Evolutionary conservation across 2,797 vertebrate species (phyloP).

Genomic region (Tapera naevia): DNA sequence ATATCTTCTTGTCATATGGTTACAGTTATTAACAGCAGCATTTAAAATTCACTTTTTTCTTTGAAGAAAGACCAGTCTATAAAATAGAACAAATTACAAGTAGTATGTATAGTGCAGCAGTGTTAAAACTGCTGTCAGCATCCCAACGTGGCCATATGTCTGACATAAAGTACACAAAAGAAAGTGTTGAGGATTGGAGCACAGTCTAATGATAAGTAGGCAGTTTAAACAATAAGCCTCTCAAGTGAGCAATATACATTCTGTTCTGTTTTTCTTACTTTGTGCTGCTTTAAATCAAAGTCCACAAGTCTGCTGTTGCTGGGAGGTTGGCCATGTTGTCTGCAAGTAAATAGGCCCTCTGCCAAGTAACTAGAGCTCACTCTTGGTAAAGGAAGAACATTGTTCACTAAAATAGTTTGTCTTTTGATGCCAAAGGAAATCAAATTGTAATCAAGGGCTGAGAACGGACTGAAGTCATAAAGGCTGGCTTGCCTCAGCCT

Average conservation of each 20-base stretch:
- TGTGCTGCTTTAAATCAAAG: slow-evolving; percentile 58
- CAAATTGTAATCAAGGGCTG: slow-evolving; percentile 85
- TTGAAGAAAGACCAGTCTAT: not conserved
- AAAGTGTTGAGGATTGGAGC: slow-evolving; percentile 37
- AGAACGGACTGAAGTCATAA: slow-evolving; percentile 87
- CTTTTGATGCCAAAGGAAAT: slow-evolving; percentile 86
- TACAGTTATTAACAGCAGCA: slow-evolving; percentile 26
- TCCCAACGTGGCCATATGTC: slow-evolving; percentile 48
- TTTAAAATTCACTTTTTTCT: slow-evolving; percentile 50
- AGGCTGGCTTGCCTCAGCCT: slow-evolving; percentile 75
- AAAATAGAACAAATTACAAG: slow-evolving; percentile 33
- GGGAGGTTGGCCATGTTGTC: slow-evolving; percentile 63
- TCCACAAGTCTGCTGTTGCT: slow-evolving; percentile 49
- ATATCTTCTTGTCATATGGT: not conserved
- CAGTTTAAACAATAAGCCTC: slow-evolving; percentile 25
- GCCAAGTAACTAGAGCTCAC: slow-evolving; percentile 74
- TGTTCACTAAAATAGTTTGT: slow-evolving; percentile 86
- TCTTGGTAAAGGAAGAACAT: slow-evolving; percentile 83
- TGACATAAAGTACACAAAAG: slow-evolving; percentile 54
- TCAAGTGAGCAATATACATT: slow-evolving; percentile 53
- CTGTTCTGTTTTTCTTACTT: slow-evolving; percentile 56
- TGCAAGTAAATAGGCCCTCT: slow-evolving; percentile 65
- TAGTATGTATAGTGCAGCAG: not conserved
- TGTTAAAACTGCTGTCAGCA: slow-evolving; percentile 54
- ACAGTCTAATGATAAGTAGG: slow-evolving; percentile 19